phyloP scores from a whole-genome alignment of 2,797 vertebrate species.

The Ibycter americanus region DNA sequence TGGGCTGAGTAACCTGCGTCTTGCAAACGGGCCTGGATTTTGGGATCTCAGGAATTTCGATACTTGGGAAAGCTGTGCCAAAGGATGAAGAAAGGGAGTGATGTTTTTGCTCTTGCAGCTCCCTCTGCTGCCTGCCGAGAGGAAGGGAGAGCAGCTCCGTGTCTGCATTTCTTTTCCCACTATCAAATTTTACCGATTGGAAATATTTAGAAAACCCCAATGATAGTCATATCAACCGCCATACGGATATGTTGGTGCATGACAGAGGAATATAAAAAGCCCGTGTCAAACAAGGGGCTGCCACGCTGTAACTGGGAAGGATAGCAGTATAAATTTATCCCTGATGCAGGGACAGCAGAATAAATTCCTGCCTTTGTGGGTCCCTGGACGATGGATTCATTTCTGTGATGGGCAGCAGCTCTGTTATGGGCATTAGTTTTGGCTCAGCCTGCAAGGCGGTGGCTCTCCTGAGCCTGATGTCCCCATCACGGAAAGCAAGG shows the following conservation, averaged over 20 bases:
- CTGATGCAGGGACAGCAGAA: background rate
- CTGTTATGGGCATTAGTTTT: background rate
- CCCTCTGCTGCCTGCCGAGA: constrained; percentile 27
- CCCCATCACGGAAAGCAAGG: background rate
- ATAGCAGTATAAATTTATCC: background rate
- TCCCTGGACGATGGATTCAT: background rate
- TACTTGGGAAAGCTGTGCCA: background rate
- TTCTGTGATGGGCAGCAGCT: background rate
- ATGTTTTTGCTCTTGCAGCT: background rate
- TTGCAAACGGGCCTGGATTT: background rate
- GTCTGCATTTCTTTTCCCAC: background rate
- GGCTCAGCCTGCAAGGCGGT: background rate
- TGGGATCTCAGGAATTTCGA: background rate
- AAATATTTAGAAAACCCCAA: background rate
- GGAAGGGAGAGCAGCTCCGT: background rate
- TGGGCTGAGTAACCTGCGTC: background rate
- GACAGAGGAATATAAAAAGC: background rate
- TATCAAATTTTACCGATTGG: background rate
- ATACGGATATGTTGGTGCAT: background rate
- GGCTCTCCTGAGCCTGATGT: background rate
- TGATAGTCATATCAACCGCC: background rate
- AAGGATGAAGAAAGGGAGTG: background rate
- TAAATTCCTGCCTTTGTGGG: background rate
- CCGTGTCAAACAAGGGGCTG: background rate
- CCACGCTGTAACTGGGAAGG: background rate